Base-by-base conservation (phyloP, 2,797 vertebrate species). In the Pagetopsis macropterus region DNA sequence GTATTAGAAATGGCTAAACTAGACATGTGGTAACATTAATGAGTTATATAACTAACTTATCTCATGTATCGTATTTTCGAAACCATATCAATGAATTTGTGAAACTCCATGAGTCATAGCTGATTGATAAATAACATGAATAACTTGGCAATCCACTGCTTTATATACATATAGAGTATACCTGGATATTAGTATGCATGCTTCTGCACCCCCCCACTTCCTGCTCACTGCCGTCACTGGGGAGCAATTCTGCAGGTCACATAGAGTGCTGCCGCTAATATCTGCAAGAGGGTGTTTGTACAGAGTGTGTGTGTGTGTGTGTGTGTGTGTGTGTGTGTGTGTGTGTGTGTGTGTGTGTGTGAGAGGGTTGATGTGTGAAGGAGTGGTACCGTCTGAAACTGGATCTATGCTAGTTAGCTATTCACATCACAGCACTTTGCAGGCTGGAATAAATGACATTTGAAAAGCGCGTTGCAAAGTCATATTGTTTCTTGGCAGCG, bases 131-230 rank as follows among this genome's bases (percentile, higher is more conserved):
- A 83, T 76, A 76, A 79, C 82, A 76, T 63, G 60, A 71, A 55
- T 77, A 70, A 70, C 60, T 44, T 79, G 77, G 75, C 76, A 64
- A 67, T 65, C 58, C 65, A 80, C 81, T 44, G 37, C 72, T 78
- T 88, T 68, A 61, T 68, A 83, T 75, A 72, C 81, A 87, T 78
- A 82, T 70, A 82, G 4, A 27, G 27, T 27, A 27, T 75, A 55
- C 68, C 49, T 81, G 51, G 75, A 79, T 82, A 89, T 90, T 81
- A 87, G 69, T 82, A 89, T 84, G 79, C 80, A 74, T 76, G 75
- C 69, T 72, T 65, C 72, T 65, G 27, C 68, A 72, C 15, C 62
- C 54, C 54, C 52, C 27, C 15, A 60, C 72, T 76, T 70, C 70
- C 3, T 58, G 14, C 17, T 48, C 19, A 65, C 67, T 83, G 48